Conservation (phyloP, 2,797 vertebrate genomes). For the Phalloptychus januarius region DNA sequence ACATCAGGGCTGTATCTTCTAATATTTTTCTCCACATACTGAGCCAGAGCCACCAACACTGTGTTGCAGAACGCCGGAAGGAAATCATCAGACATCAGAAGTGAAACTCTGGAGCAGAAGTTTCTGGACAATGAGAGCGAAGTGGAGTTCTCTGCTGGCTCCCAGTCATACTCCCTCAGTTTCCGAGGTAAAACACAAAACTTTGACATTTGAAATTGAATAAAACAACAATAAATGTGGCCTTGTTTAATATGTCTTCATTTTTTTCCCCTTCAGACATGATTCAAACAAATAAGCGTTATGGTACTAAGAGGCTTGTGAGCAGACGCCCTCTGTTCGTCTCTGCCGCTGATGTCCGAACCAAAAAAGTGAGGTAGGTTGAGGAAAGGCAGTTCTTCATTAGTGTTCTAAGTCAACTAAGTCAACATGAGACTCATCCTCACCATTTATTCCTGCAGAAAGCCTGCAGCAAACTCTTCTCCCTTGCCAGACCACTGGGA, state of each 20-base stretch:
- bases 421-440: background rate
- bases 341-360: constrained; percentile 60
- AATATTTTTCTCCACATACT: background rate
- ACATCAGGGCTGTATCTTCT: background rate
- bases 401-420: too few relatives aligned
- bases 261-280: constrained; percentile 66
- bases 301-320: constrained; percentile 68
- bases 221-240: background rate
- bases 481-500: constrained; percentile 75
- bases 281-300: constrained; percentile 77
- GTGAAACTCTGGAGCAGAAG: constrained; percentile 70
- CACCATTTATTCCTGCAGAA: constrained; percentile 20
- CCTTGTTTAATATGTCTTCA: background rate
- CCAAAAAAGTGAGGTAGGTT: constrained; percentile 63
- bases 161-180: constrained; percentile 72
- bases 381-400: background rate
- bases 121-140: constrained; percentile 62
- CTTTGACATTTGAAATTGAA: background rate
- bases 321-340: constrained; percentile 74
- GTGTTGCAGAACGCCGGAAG: constrained; percentile 45
- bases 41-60: background rate
- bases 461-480: constrained; percentile 1
- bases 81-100: constrained; percentile 51
- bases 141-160: constrained; percentile 72
- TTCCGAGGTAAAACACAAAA: constrained; percentile 66